Evolutionary conservation across 2,113 vertebrate species (phyloP), one percentile per base, ranked within the genome.

Genomic region (Actinemys pallida): DNA sequence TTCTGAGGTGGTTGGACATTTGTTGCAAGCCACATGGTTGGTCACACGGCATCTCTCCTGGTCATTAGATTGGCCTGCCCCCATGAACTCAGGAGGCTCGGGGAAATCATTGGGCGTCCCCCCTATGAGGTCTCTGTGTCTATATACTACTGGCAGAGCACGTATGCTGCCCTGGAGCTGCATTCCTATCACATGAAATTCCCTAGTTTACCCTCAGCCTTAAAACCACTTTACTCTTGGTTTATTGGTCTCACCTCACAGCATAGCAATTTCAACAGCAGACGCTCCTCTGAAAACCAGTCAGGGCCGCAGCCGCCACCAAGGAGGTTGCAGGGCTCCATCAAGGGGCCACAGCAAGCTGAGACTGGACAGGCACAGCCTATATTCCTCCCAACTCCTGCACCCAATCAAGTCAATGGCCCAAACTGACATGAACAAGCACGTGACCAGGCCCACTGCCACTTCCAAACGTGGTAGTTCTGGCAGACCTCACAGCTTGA

Each of bases 61-160:
- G 6, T 65, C 7, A 17, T 35, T 62, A 62, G 59, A 62, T 6
- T 62, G 29, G 59, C 59, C 59, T 62, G 29, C 10, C 59, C 57
- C 29, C 57, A 29, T 62, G 59, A 35, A 35, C 29, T 31, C 59
- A 14, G 29, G 59, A 31, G 59, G 29, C 6, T 59, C 57, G 31
- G 11, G 10, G 59, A 31, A 62, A 16, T 35, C 59, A 16, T 7
- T 35, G 59, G 59, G 13, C 16, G 25, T 16, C 12, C 12, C 11
- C 59, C 13, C 12, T 10, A 31, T 35, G 9, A 79, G 54, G 57
- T 31, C n/a, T 57, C 14, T 1, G 22, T 27, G 31, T 12, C 75
- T 49, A 29, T 0, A 0, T 11, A 59, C 45, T 83, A 25, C 9
- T 0, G 0, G 49, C 54, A 52, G 24, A 3, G 29, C 4, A 0